Evolutionary conservation across 2,888 invertebrate species (phyloP).

Genomic region (Macrostomum cliftonense): DNA sequence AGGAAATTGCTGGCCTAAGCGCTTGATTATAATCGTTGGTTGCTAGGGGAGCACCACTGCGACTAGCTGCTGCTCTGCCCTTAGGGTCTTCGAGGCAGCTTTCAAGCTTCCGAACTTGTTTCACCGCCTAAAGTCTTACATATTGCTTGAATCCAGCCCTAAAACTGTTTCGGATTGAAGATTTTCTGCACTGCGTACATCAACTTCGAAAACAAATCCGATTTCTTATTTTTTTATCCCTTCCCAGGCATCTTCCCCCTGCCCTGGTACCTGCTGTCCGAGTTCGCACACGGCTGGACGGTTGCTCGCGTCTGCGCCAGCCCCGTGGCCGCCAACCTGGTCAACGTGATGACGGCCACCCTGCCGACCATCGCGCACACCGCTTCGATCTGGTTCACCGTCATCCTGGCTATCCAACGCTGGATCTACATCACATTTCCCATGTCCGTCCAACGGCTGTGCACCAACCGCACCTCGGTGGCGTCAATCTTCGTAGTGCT

Average conservation of each 20-base stretch:
- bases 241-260: constrained; percentile 24
- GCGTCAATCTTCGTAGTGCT: constrained; percentile 61
- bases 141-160: no score
- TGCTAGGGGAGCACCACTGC: no score
- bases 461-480: constrained; percentile 51
- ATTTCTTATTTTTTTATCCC: no score
- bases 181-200: no score
- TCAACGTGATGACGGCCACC: constrained; percentile 18
- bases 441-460: constrained; percentile 59
- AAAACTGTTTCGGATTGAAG: no score
- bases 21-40: no score
- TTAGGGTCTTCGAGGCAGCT: no score
- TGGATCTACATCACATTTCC: constrained; percentile 88
- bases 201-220: no score
- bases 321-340: constrained; percentile 16
- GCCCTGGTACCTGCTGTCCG: constrained; percentile 15
- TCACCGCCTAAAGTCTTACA: no score
- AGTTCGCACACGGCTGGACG: constrained; percentile 1
- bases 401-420: constrained; percentile 70
- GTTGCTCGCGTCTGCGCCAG: constrained; percentile 62
- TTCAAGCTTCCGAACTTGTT: no score
- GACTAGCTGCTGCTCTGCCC: no score
- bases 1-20: no score
- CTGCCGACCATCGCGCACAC: constrained; percentile 58
- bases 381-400: constrained; percentile 75